phyloP scores from a whole-genome alignment of 1,140 invertebrate species.

The Ceratosolen solmsi region DNA sequence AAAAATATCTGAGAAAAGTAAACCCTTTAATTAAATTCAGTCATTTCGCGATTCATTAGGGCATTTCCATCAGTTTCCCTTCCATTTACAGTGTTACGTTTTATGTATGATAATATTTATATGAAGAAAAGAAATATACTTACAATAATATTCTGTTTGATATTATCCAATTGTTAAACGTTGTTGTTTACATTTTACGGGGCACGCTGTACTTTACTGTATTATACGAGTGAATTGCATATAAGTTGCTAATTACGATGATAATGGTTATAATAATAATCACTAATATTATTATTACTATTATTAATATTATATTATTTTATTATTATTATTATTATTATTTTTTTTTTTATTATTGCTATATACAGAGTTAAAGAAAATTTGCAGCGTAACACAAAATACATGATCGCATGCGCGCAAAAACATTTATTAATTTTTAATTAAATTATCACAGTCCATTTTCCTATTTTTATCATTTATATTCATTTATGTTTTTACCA shows the following conservation, averaged over 20 bases:
- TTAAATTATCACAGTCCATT: constrained; percentile 16
- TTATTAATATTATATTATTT: constrained; percentile 55
- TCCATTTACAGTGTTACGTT: constrained; percentile 68
- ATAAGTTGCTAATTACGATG: constrained; percentile 58
- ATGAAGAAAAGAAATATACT: constrained; percentile 45
- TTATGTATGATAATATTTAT: constrained; percentile 69
- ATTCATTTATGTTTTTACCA: constrained; percentile 20
- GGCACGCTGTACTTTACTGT: constrained; percentile 73
- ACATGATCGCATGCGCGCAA: constrained; percentile 37
- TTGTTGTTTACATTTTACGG: constrained; percentile 72
- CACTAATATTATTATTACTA: constrained; percentile 55
- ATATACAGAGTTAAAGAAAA: constrained; percentile 48
- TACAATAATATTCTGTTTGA: constrained; percentile 66
- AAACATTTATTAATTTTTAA: constrained; percentile 46
- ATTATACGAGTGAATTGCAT: constrained; percentile 63
- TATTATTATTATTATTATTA: constrained; percentile 51
- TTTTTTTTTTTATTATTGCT: constrained; percentile 50
- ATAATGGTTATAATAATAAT: constrained; percentile 59
- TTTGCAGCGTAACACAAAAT: constrained; percentile 22
- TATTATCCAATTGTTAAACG: constrained; percentile 72
- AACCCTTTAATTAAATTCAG: not conserved
- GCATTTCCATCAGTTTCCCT: constrained; percentile 60
- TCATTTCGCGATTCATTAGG: constrained; percentile 56
- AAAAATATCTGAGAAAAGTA: not conserved
- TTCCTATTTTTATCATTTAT: constrained; percentile 6